These are phyloP conservation scores for Meiosimyza decipiens DNA, from an alignment of 2,888 invertebrate genomes.

Conservation along the genomic window DNA sequence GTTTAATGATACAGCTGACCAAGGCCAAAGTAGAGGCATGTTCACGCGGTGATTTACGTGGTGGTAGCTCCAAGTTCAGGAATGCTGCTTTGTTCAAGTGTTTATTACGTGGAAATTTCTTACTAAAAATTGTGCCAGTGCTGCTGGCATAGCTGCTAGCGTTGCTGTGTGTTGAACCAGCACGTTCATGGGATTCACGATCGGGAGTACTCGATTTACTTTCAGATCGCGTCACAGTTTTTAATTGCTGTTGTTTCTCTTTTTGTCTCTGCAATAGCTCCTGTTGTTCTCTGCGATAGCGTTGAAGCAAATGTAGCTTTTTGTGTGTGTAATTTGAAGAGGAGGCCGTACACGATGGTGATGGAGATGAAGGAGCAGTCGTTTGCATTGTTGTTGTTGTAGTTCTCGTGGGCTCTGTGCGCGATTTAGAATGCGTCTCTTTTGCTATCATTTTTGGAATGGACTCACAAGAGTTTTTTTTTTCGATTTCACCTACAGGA, in stretches of 20 bases:
- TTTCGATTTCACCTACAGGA: conserved; percentile 17
- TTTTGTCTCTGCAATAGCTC: conserved; percentile 45
- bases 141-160: conserved; percentile 56
- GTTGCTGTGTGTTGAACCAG: conserved; percentile 55
- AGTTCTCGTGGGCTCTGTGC: conserved; percentile 35
- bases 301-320: conserved; percentile 58
- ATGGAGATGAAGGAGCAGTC: conserved; percentile 35
- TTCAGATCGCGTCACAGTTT: conserved; percentile 46
- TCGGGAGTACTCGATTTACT: conserved; percentile 59
- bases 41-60: conserved; percentile 87
- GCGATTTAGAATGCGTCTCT: conserved; percentile 6
- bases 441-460: conserved; percentile 22
- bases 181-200: conserved; percentile 46
- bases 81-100: conserved; percentile 55
- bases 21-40: conserved; percentile 90
- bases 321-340: conserved; percentile 50
- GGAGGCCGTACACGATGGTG: not conserved
- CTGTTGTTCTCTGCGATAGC: conserved; percentile 57
- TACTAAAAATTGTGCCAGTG: conserved; percentile 49
- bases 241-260: conserved; percentile 34
- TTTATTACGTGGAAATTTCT: conserved; percentile 55
- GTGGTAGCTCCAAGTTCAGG: conserved; percentile 64
- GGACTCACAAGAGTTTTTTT: conserved; percentile 27
- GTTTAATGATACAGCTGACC: conserved; percentile 74
- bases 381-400: conserved; percentile 11